phyloP scores from a whole-genome alignment of 1,140 invertebrate species.

The Lysiphlebus fabarum region DNA sequence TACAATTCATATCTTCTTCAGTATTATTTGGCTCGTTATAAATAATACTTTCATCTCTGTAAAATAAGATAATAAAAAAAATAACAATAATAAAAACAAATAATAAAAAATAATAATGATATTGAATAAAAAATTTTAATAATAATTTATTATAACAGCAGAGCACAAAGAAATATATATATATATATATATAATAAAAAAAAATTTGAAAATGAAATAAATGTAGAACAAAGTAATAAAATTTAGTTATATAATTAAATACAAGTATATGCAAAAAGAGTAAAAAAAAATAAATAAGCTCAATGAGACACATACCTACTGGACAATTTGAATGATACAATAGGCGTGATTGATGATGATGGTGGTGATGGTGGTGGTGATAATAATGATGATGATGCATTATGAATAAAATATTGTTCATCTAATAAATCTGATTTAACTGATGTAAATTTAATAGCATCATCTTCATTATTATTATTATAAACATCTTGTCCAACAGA shows the following conservation, averaged over 20 bases:
- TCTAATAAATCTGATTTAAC: too few species aligned
- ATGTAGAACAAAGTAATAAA: neutral
- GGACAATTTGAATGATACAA: conserved; percentile 27
- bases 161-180: too few species aligned
- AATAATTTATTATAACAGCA: too few species aligned
- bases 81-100: too few species aligned
- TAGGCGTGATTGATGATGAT: conserved; percentile 20
- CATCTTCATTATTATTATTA: conserved; percentile 4
- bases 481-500: conserved; percentile 36
- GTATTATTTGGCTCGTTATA: too few species aligned
- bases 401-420: neutral
- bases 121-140: too few species aligned
- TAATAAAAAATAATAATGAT: too few species aligned
- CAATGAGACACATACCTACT: conserved; percentile 25
- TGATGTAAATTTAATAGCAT: conserved; percentile 8
- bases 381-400: conserved; percentile 13
- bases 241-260: neutral
- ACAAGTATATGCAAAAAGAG: neutral
- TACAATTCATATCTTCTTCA: too few species aligned
- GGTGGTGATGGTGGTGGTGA: neutral
- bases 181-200: too few species aligned
- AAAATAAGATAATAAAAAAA: too few species aligned
- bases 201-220: too few species aligned
- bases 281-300: neutral
- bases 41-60: too few species aligned